A percentile compares a stretch with the other conserved stretches of the same genome.
phyloP scores from a whole-genome alignment of 1,140 invertebrate genomes.

The Lamellibrachia luymesi region DNA sequence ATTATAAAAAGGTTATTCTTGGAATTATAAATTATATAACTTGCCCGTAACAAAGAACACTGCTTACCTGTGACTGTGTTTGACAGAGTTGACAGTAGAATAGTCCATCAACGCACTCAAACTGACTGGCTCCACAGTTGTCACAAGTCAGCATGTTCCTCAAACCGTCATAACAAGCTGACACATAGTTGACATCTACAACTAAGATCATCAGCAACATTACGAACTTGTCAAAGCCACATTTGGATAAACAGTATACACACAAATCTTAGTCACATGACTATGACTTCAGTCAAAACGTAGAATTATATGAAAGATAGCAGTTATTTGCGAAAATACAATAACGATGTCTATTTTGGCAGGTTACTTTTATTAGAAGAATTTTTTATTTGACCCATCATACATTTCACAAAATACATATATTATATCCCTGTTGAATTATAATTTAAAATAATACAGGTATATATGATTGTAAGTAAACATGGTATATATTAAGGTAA shows the following conservation, averaged over 20 bases:
- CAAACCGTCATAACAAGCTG: not conserved
- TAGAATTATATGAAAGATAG: no score
- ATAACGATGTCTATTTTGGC: no score
- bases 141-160: not conserved
- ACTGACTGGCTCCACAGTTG: not conserved
- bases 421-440: no score
- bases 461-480: no score
- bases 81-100: not conserved
- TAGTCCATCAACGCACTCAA: not conserved
- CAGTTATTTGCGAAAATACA: no score
- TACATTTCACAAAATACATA: no score
- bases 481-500: no score
- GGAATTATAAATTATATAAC: not conserved
- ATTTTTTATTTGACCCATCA: no score
- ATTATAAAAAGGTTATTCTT: not conserved
- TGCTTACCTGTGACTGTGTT: not conserved
- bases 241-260: not conserved
- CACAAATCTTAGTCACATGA: no score
- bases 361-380: no score
- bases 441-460: no score
- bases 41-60: not conserved
- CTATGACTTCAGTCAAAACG: no score
- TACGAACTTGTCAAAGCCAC: not conserved
- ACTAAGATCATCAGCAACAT: not conserved
- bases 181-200: not conserved